phyloP scores from a whole-genome alignment of 37 sponge, comb jelly and placozoan genomes.

The Spongilla lacustris region DNA sequence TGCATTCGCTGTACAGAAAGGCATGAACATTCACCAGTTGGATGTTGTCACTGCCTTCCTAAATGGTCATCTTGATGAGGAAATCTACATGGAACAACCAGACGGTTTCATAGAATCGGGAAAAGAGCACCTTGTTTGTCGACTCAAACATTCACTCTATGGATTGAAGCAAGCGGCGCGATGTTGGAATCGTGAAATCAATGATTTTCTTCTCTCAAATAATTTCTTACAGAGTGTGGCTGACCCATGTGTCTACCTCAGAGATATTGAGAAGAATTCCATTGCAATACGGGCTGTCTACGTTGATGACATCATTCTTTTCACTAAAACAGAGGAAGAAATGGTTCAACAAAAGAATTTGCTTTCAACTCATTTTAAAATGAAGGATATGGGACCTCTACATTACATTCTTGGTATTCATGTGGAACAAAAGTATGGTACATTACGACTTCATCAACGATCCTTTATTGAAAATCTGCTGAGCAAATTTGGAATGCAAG shows the following conservation, averaged over 20 bases:
- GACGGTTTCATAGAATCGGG: conserved; percentile 38
- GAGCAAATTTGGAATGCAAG: conserved; percentile 31
- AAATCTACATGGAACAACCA: conserved; percentile 60
- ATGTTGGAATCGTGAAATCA: conserved; percentile 42
- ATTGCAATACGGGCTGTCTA: conserved; percentile 45
- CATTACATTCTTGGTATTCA: conserved; percentile 55
- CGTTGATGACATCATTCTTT: conserved; percentile 51
- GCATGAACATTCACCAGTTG: conserved; percentile 58
- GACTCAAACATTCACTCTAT: conserved; percentile 48
- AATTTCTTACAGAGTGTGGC: conserved; percentile 31
- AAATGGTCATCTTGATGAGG: conserved; percentile 47
- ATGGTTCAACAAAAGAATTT: conserved; percentile 33
- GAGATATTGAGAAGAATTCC: not conserved
- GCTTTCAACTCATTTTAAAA: conserved; percentile 25
- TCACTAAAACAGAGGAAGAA: conserved; percentile 21
- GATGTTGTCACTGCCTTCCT: conserved; percentile 67
- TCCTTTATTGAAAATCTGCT: conserved; percentile 47
- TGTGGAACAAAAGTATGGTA: conserved; percentile 24
- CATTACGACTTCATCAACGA: conserved; percentile 39
- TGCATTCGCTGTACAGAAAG: conserved; percentile 60
- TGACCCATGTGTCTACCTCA: conserved; percentile 37
- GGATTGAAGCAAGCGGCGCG: conserved; percentile 52
- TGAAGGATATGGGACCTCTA: conserved; percentile 64
- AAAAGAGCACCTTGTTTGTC: conserved; percentile 47
- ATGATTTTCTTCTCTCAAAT: conserved; percentile 5